Conservation (phyloP, 2,113 vertebrate genomes). For the Peromyscus leucopus region DNA sequence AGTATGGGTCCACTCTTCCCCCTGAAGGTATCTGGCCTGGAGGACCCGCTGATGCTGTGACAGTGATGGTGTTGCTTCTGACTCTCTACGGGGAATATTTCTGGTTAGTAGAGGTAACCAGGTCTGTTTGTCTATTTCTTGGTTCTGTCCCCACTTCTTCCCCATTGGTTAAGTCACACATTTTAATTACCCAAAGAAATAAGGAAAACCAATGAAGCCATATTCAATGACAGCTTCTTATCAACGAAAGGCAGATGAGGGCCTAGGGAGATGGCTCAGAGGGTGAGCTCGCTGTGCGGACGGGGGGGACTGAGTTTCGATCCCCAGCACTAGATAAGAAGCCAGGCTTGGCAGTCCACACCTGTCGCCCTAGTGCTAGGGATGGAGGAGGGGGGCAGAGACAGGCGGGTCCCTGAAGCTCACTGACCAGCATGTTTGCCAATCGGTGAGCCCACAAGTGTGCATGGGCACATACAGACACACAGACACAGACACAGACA, state of each 20-base stretch:
- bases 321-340: neutral
- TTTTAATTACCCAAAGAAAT: constrained; percentile 30
- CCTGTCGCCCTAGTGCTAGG: too few species aligned
- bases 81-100: neutral
- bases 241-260: neutral
- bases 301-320: too few species aligned
- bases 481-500: rapidly evolving
- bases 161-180: neutral
- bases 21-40: neutral
- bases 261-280: neutral
- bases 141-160: neutral
- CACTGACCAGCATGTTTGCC: neutral
- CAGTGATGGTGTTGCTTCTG: neutral
- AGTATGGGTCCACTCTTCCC: neutral
- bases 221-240: constrained; percentile 44
- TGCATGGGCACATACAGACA: neutral
- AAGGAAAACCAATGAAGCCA: neutral
- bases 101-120: neutral
- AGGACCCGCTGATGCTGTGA: neutral
- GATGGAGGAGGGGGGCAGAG: neutral
- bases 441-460: neutral
- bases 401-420: neutral
- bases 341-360: too few species aligned
- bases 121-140: neutral
- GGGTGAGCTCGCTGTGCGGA: neutral